These are phyloP conservation scores for Drosophila ezoana DNA, from an alignment of 2,888 invertebrate genomes.

Conservation along the genomic window DNA sequence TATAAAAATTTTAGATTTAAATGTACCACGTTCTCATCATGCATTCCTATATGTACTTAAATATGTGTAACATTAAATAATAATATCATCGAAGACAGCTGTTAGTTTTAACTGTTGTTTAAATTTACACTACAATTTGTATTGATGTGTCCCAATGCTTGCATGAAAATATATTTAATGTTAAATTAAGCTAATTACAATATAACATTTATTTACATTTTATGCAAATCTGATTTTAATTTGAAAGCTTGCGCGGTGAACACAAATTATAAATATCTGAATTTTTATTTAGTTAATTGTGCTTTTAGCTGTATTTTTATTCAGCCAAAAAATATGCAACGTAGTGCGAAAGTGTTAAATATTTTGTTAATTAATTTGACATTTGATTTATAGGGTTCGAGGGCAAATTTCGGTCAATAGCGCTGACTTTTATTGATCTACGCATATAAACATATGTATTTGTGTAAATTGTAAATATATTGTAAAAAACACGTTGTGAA, in stretches of 20 bases:
- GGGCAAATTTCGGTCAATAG: slow-evolving; percentile 1
- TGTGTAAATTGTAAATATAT: slow-evolving; percentile 47
- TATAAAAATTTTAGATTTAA: slow-evolving; percentile 13
- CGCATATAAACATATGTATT: slow-evolving; percentile 4
- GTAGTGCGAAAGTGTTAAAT: slow-evolving; percentile 2
- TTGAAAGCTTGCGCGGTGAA: neutral
- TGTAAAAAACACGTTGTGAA: slow-evolving; percentile 31
- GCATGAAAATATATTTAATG: slow-evolving; percentile 1
- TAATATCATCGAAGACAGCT: slow-evolving; percentile 58
- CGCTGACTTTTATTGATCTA: slow-evolving; percentile 4
- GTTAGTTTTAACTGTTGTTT: slow-evolving; percentile 67
- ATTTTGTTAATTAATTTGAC: slow-evolving; percentile 10
- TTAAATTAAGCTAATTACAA: slow-evolving; percentile 4
- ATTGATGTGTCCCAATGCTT: slow-evolving; percentile 16
- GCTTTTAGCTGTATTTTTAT: neutral
- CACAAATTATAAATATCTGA: neutral
- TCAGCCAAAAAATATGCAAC: slow-evolving; percentile 3
- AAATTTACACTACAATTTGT: slow-evolving; percentile 9
- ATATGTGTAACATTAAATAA: slow-evolving; percentile 21
- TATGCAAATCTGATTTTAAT: slow-evolving; percentile 2
- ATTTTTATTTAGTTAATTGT: neutral
- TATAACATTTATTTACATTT: neutral
- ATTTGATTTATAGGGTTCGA: neutral
- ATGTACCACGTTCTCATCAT: slow-evolving; percentile 1
- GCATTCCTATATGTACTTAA: slow-evolving; percentile 15